Conservation (phyloP, 2,888 invertebrate species). For the Drosophila ustulata region DNA sequence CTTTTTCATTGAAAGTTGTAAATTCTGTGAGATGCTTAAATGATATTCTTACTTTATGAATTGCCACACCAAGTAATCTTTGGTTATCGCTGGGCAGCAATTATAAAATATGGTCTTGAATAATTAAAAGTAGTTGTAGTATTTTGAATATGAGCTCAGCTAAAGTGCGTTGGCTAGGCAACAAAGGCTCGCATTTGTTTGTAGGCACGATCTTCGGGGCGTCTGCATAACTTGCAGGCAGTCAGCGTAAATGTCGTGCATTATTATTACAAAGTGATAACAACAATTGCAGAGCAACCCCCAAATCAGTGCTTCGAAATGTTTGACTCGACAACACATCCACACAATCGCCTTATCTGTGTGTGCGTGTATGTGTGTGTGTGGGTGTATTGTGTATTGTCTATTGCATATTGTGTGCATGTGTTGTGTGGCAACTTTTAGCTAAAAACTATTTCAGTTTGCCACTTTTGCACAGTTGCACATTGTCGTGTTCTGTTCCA, state of each 20-base stretch:
- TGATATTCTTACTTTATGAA: too few relatives aligned
- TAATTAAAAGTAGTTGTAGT: not conserved
- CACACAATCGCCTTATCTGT: slow-evolving; percentile 23
- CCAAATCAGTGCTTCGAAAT: slow-evolving; percentile 9
- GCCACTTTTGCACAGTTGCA: slow-evolving; percentile 36
- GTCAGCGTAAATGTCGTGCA: slow-evolving; percentile 4
- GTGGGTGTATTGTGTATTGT: not conserved
- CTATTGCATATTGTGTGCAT: not conserved
- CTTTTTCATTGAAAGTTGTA: too few relatives aligned
- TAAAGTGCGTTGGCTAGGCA: too few relatives aligned
- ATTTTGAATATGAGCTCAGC: not conserved
- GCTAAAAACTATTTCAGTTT: slow-evolving; percentile 48
- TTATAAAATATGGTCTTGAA: not conserved
- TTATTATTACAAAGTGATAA: slow-evolving; percentile 10
- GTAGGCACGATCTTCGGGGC: slow-evolving; percentile 1
- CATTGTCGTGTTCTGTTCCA: slow-evolving; percentile 29
- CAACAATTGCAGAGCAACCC: slow-evolving; percentile 2
- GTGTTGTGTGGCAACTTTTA: slow-evolving; percentile 42
- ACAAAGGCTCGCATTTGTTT: not conserved
- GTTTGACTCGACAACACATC: slow-evolving; percentile 19
- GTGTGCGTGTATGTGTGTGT: not conserved
- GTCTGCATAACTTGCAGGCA: slow-evolving; percentile 1
- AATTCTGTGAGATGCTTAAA: too few relatives aligned
- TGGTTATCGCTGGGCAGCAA: too few relatives aligned
- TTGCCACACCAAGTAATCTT: too few relatives aligned